Evolutionary conservation across 2,888 invertebrate genomes (phyloP), one percentile per base, ranked within the genome.

Genomic region (Seira musarum): DNA sequence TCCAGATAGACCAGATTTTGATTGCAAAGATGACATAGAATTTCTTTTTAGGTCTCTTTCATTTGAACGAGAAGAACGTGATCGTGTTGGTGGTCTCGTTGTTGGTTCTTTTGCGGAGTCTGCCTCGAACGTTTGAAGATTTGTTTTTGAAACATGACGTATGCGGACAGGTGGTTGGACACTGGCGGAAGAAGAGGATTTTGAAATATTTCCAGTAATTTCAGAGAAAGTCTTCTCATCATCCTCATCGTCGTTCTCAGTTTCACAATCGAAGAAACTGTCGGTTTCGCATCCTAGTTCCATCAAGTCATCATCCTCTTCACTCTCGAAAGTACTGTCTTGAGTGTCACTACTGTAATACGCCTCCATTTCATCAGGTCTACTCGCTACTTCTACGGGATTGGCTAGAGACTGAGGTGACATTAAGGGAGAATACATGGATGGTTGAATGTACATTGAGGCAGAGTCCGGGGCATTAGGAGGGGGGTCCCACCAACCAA

Each of bases 221-320:
- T 74, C 80, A 21, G 40, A 8, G 40, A 8, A 40, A 40, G 40
- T 40, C 40, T 19, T 65, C 40, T 71, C 15, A n/a, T 67, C 74
- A 46, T 46, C 53, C 6, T 24, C 46, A 21, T 76, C 68, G 53
- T 75, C 72, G 13, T 63, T 65, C 19, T 78, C 81, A 63, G 68
- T 76, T 21, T 83, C 83, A 82, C 86, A 86, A 61, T 86, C 86
- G 72, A 80, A 85, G 72, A 86, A 86, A 73, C 49, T 80, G 40
- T 83, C 83, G 24, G 69, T 76, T 68, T 85, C 84, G 71, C 75
- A 66, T 67, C 75, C 80, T 67, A 80, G 53, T 6, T 61, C n/a
- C 57, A 61, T 61, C 24, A 73, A 60, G 40, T 74, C 78, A 75
- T 74, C 73, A 21, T 80, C 80, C 19, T 74, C 77, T 22, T 72